Conservation (phyloP, 1,140 invertebrate genomes). For the Drosophila seguyi region DNA sequence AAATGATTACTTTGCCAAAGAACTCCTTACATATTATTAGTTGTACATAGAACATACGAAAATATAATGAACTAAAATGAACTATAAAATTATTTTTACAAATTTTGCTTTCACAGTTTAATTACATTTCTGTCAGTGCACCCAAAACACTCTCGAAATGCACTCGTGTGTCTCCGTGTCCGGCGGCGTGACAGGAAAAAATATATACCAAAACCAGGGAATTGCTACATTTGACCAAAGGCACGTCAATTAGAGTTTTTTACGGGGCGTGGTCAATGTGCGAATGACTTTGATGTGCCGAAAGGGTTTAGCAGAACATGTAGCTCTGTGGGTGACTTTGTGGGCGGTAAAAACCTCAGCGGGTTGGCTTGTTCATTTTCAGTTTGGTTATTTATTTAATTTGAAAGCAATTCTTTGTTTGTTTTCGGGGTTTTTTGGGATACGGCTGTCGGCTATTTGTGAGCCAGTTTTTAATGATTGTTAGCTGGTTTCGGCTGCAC, state of each 20-base stretch:
- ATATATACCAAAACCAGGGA: constrained; percentile 37
- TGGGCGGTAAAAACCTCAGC: constrained; percentile 7
- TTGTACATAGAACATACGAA: too few species aligned
- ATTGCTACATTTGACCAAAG: constrained; percentile 71
- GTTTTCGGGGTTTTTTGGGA: constrained; percentile 30
- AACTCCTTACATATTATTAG: background rate
- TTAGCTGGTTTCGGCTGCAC: constrained; percentile 2
- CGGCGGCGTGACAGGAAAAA: constrained; percentile 60
- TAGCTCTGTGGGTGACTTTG: background rate
- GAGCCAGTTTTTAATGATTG: constrained; percentile 38
- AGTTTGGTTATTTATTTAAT: constrained; percentile 71
- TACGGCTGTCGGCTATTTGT: constrained; percentile 47
- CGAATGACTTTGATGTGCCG: constrained; percentile 60
- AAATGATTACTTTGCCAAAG: too few species aligned
- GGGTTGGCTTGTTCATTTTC: constrained; percentile 30
- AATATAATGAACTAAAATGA: background rate
- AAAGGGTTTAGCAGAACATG: constrained; percentile 4
- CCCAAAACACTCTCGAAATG: constrained; percentile 47
- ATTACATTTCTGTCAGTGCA: background rate
- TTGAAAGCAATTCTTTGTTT: constrained; percentile 66
- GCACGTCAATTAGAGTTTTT: constrained; percentile 74
- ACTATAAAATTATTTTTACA: too few species aligned
- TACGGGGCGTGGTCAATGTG: constrained; percentile 48
- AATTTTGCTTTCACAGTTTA: background rate
- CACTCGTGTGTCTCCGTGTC: constrained; percentile 69